phyloP scores from a whole-genome alignment of 2,113 vertebrate species.

The Triplophysa siluroides region DNA sequence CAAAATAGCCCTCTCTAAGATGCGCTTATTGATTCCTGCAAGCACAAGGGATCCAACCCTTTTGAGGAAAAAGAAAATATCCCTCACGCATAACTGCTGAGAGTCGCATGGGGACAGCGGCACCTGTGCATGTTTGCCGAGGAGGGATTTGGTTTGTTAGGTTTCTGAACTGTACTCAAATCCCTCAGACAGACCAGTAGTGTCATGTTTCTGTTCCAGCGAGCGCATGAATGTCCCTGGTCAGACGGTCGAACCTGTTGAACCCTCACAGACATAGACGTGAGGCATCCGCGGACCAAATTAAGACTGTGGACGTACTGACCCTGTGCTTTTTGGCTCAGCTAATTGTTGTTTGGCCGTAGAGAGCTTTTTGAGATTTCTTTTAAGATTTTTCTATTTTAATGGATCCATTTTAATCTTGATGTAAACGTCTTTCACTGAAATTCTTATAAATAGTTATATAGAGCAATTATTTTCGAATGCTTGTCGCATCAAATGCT shows the following conservation, averaged over 20 bases:
- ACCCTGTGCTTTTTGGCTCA: conserved; percentile 23
- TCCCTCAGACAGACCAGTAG: conserved; percentile 38
- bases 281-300: conserved; percentile 43
- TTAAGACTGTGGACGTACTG: conserved; percentile 45
- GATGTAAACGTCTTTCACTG: no score
- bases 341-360: background rate
- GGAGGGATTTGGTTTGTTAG: conserved; percentile 57
- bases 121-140: conserved; percentile 48
- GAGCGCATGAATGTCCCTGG: conserved; percentile 34
- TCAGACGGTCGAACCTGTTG: conserved; percentile 44
- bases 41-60: conserved; percentile 23
- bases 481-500: no score
- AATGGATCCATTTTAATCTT: no score
- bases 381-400: no score
- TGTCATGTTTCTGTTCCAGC: conserved; percentile 50
- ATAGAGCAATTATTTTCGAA: no score
- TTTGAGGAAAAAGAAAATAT: conserved; percentile 9
- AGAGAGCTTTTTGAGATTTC: no score
- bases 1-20: conserved; percentile 48
- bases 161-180: conserved; percentile 51
- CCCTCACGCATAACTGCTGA: conserved; percentile 21
- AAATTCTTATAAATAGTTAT: no score
- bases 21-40: conserved; percentile 37
- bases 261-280: conserved; percentile 50
- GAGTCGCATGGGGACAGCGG: conserved; percentile 25